Evolutionary conservation across 2,113 vertebrate species (phyloP), one percentile per base, ranked within the genome.

Genomic region (Embiotoca jacksoni): DNA sequence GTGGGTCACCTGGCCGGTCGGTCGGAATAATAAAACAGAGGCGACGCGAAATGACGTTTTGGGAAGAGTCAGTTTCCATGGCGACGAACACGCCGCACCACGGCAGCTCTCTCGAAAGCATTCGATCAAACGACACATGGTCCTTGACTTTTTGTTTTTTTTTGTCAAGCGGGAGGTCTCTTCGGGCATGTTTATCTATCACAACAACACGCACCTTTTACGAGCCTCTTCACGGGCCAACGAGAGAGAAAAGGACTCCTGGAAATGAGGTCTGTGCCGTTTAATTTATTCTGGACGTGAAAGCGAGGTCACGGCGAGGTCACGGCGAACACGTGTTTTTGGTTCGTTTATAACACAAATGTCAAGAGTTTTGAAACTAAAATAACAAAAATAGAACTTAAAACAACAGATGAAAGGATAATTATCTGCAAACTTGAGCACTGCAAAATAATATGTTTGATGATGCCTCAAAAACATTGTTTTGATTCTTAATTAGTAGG

Each of bases 91-190:
- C 47, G 10, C 39, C 2, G 57, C 57, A 74, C 54, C 71, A 44
- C 54, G 57, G 62, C 83, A 39, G 79, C 69, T 55, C 61, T 55
- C 61, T 89, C 65, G 49, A 79, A 82, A 82, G 83, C 53, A 1
- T 65, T 82, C 80, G 67, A 85, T 91, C 85, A 88, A 86, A 81
- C 63, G 79, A 90, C 83, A 84, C 88, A 88, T 87, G 77, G 65
- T 79, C 81, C 83, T 84, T 86, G 85, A 89, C 90, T 84, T 86
- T 88, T 72, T 55, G 78, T 80, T 71, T 88, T 89, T 84, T 86
- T 88, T 72, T 55, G 78, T 80, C 72, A 84, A 87, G 85, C 57
- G 65, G 49, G 60, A 82, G 73, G 71, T 78, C 69, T 82, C 85
- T 63, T n/a, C 33, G 74, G 83, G 37, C 36, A 37, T 62, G 75